Base-by-base conservation (phyloP, 2,888 invertebrate species). In the Nymphalis urticae region DNA sequence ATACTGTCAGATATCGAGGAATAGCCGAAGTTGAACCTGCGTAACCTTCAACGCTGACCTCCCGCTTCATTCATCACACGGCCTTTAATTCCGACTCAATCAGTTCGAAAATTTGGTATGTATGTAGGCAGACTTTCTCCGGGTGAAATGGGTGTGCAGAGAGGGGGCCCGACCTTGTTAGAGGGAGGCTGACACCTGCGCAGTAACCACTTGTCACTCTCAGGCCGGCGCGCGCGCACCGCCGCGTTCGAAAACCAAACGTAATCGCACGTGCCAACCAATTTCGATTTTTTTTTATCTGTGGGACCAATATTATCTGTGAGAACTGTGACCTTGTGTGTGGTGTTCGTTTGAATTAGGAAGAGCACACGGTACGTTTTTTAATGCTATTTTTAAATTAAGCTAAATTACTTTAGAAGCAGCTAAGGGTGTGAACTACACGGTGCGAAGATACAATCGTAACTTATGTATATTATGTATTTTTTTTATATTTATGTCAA, bases 81-180 rank as follows among this genome's bases (percentile, higher is more conserved):
- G 77, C 74, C 76, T 76, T 78, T 79, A 78, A 79, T 79, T 77
- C 85, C 84, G 81, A 83, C 83, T 88, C 89, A 87, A 90, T 90
- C 89, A 86, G 86, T 87, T 89, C 86, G 88, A 84, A 90, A 87
- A 91, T 91, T 92, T 90, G 89, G 91, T 92, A 92, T 91, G 92
- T 90, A 92, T 91, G 91, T 91, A 92, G 92, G 92, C 85, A 89
- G 89, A 91, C 92, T 92, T 92, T 91, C 92, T 89, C 92, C 82
- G 85, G 88, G 90, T 87, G 90, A 90, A 90, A 90, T 85, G 87
- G 81, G 75, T 77, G 76, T 81, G 58, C 36, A 80, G 80, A 80
- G 82, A 82, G 83, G 85, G 83, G 86, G 85, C 85, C 80, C 86
- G 84, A 90, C 92, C 92, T 90, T 92, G 90, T 91, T 92, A 88